Evolutionary conservation across 37 sponge, comb jelly and placozoan species (phyloP).

Genomic region (Haliclona indistincta): DNA sequence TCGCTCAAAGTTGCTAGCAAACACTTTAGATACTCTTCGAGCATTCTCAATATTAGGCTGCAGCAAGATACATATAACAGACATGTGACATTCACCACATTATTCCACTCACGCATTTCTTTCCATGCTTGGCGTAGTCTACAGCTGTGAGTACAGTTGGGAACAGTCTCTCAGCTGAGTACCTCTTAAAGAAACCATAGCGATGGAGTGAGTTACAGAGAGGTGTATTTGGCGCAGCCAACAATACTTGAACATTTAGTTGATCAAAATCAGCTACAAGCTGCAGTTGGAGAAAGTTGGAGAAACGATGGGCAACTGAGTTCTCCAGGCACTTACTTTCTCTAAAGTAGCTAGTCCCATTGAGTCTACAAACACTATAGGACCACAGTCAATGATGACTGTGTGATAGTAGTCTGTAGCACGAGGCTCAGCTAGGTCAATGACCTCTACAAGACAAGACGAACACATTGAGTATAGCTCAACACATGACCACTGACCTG

Average conservation of each 20-base stretch:
- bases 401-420: conserved; percentile 59
- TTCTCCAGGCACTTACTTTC: conserved; percentile 5
- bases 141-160: conserved; percentile 62
- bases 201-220: conserved; percentile 40
- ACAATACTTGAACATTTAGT: conserved; percentile 53
- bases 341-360: conserved; percentile 48
- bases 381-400: conserved; percentile 78
- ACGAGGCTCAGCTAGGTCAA: neutral
- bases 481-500: too few species aligned
- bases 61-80: neutral
- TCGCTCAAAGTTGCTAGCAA: conserved; percentile 52
- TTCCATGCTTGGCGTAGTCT: conserved; percentile 45
- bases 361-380: conserved; percentile 69
- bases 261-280: conserved; percentile 45
- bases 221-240: conserved; percentile 51
- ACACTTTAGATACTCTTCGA: neutral
- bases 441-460: neutral
- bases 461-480: too few species aligned
- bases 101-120: conserved; percentile 52
- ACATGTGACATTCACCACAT: neutral
- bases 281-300: neutral
- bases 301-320: neutral
- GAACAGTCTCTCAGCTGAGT: conserved; percentile 53
- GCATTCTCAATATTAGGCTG: conserved; percentile 39
- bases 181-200: conserved; percentile 55